These are phyloP conservation scores for Calidris pygmaea DNA, from an alignment of 2,113 vertebrate genomes.

Conservation along the genomic window DNA sequence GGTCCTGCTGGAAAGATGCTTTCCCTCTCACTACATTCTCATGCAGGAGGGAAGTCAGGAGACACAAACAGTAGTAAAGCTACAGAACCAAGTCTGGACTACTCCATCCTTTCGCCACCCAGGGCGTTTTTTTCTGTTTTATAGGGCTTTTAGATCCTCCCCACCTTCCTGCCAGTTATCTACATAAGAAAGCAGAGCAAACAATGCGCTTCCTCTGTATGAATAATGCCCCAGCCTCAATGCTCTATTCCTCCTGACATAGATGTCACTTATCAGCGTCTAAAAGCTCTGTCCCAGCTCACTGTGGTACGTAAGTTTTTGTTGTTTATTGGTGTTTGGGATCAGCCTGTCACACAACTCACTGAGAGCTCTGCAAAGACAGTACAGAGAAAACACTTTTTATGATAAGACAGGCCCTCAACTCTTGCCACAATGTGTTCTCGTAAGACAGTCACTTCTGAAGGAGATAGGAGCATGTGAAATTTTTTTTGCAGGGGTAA, in stretches of 20 bases:
- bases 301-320: too few relatives aligned
- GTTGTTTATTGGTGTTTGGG: background rate
- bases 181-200: background rate
- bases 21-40: background rate
- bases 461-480: background rate
- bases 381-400: background rate
- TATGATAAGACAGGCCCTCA: background rate
- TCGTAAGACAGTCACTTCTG: background rate
- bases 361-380: background rate
- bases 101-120: background rate
- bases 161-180: background rate
- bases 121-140: background rate
- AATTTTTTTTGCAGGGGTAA: background rate
- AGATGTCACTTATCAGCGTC: background rate
- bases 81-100: background rate
- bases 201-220: background rate
- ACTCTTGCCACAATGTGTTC: rapidly evolving
- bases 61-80: background rate
- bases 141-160: background rate
- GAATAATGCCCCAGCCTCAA: background rate
- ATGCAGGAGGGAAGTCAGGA: background rate
- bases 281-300: background rate
- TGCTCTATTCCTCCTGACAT: background rate
- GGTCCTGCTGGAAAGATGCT: background rate
- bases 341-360: background rate